Percentiles rank a stretch among this genome's conserved stretches.
Evolutionary conservation across 2,113 vertebrate genomes (phyloP).

Genomic region (Cardinalis cardinalis): DNA sequence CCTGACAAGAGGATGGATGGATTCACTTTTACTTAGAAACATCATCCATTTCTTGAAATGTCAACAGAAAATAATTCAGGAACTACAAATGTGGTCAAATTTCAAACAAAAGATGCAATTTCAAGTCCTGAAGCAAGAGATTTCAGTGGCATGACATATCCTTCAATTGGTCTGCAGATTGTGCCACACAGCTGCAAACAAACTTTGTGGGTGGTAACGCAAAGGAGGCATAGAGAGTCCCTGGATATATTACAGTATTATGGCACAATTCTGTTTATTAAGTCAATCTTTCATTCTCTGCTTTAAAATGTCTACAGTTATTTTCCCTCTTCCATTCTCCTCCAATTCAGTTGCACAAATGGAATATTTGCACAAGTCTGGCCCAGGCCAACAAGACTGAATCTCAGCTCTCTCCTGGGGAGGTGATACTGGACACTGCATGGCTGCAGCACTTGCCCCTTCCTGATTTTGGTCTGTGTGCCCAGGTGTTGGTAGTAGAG

Average conservation of each 20-base stretch:
- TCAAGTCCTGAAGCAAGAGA: not conserved
- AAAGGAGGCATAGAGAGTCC: not conserved
- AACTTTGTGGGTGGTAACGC: constrained; percentile 46
- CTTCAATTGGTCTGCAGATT: constrained; percentile 13
- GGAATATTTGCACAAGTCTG: not conserved
- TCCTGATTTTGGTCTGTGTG: not conserved
- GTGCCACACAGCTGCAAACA: constrained; percentile 10
- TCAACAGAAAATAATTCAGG: constrained; percentile 4
- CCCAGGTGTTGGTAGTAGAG: not conserved
- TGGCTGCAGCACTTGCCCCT: not conserved
- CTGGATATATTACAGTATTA: constrained; percentile 29
- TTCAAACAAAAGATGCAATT: constrained; percentile 16
- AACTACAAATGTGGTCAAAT: not conserved
- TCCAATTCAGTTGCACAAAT: not conserved
- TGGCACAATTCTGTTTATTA: constrained; percentile 2
- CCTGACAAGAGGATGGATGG: not conserved
- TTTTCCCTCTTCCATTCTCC: not conserved
- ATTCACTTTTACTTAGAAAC: not conserved
- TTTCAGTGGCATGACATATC: constrained; percentile 17
- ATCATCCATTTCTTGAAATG: not conserved
- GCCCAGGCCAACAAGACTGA: not conserved
- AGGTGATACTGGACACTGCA: not conserved
- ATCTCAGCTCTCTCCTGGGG: not conserved
- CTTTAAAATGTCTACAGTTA: not conserved
- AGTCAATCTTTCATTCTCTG: not conserved